Base-by-base conservation (phyloP, 2,113 vertebrate genomes). In the Epinephelus moara region DNA sequence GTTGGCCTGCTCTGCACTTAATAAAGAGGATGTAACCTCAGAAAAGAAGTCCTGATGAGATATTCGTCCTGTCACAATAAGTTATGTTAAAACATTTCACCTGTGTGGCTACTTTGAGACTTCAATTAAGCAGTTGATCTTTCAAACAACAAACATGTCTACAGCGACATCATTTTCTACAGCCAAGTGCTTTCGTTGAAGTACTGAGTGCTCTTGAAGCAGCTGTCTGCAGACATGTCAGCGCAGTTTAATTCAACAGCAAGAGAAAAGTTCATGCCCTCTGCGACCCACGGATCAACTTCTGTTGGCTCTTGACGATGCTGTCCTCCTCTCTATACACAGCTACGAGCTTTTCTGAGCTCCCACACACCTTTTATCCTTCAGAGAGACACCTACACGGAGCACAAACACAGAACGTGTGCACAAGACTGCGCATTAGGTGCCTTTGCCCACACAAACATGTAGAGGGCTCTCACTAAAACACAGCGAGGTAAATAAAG, bases 351-450 rank as follows among this genome's bases (percentile, higher is more conserved):
- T 33, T 55, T 66, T 25, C 60, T 42, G 25, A 63, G 61, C 86
- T 73, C 80, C 77, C 17, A 68, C 42, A 0, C 83, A 62, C 66
- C 61, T n/a, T 61, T 67, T 19, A 62, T 69, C 75, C 75, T 56
- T 64, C 64, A 66, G 68, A 56, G 23, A 53, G 72, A 80, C 84
- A 52, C 80, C 76, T 18, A 78, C 88, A 53, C 52, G 4, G 61
- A 69, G n/a, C 59, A 37, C 37, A 37, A 66, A 74, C 64, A 57
- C 23, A 60, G 14, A 33, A 55, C 6, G 4, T 47, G 47, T n/a
- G 37, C n/a, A 62, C 71, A 68, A 45, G 74, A 73, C 25, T 11
- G n/a, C 59, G n/a, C 74, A 14, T 27, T 50, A 67, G 71, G 12
- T 74, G 37, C 1, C 12, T 55, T 55, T 80, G 27, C 72, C 84